Percentiles rank a stretch among this genome's conserved stretches.
phyloP scores from a whole-genome alignment of 2,797 vertebrate species.

The Molossus molossus region DNA sequence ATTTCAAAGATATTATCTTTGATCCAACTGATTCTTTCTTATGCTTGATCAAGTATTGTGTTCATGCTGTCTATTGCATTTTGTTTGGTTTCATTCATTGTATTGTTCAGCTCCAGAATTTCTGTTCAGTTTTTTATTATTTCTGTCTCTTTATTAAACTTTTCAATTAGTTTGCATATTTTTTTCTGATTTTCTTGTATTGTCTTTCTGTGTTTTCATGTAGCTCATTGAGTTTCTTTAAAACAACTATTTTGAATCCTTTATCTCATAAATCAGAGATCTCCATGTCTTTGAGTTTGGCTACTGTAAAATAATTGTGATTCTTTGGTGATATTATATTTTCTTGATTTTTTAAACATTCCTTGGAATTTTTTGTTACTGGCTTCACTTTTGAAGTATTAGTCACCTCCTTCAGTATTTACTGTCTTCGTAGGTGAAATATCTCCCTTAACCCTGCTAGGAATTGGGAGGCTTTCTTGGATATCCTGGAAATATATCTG shows the following conservation, averaged over 20 bases:
- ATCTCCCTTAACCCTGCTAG: not conserved
- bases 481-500: not conserved
- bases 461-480: conserved; percentile 1
- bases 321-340: not conserved
- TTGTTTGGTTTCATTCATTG: not conserved
- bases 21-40: not conserved
- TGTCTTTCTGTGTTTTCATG: not conserved
- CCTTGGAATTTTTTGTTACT: not conserved
- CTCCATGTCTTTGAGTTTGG: not conserved
- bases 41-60: not conserved
- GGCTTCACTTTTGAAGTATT: not conserved
- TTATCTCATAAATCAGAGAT: not conserved
- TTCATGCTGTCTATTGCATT: conserved; percentile 10
- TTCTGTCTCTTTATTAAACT: not conserved
- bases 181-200: not conserved
- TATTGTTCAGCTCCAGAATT: not conserved
- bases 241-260: conserved; percentile 27
- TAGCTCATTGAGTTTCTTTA: not conserved
- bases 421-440: not conserved
- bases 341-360: conserved; percentile 36
- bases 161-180: not conserved
- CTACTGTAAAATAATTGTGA: not conserved
- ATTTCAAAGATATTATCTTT: not conserved
- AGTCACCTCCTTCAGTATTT: too few relatives aligned
- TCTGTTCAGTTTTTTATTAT: not conserved